Percentiles rank a stretch among this genome's conserved stretches.
These are phyloP conservation scores for Phylloscopus trochiloides DNA, from an alignment of 2,113 vertebrate genomes.

Conservation along the genomic window DNA sequence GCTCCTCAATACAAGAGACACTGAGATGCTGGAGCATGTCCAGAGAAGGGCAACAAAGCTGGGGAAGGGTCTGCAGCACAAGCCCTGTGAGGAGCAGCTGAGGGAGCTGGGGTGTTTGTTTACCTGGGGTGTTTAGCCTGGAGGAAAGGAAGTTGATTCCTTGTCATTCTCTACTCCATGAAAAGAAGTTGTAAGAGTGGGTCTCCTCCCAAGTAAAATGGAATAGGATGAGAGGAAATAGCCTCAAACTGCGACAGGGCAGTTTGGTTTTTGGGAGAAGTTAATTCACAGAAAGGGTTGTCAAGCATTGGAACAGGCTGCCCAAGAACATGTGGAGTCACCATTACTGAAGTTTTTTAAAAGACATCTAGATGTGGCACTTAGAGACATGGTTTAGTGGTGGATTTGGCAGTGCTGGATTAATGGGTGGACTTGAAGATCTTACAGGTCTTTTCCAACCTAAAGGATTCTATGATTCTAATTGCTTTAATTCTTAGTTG, in stretches of 20 bases:
- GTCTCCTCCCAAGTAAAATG: not conserved
- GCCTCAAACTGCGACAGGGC: not conserved
- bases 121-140: not conserved
- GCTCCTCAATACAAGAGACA: not conserved
- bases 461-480: not conserved
- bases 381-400: not conserved
- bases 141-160: not conserved
- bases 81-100: not conserved
- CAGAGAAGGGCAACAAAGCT: not conserved
- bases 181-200: not conserved
- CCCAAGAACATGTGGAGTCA: not conserved
- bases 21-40: not conserved
- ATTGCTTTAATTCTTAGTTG: not conserved
- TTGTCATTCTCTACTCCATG: not conserved
- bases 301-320: not conserved
- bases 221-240: not conserved
- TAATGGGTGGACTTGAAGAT: not conserved
- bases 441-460: not conserved
- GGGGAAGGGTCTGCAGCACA: not conserved
- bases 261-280: not conserved
- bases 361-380: not conserved
- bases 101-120: not conserved
- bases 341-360: not conserved
- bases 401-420: not conserved
- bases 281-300: not conserved